Evolutionary conservation across 2,113 vertebrate genomes (phyloP).

Genomic region (Austrofundulus limnaeus): DNA sequence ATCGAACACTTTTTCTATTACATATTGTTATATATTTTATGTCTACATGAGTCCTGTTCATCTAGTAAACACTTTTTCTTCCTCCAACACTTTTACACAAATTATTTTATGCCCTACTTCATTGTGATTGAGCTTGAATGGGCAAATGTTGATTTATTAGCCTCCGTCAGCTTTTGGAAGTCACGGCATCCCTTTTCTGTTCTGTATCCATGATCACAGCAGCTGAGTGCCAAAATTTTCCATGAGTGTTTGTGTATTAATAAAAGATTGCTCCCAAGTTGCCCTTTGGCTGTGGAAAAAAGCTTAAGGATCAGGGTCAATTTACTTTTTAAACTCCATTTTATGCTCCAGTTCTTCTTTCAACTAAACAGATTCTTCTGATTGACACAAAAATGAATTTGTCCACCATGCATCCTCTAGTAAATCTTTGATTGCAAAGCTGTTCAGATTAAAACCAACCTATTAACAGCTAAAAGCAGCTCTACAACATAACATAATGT

Average conservation of each 20-base stretch:
- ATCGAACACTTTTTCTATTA: not conserved
- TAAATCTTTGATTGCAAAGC: not conserved
- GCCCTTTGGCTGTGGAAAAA: not conserved
- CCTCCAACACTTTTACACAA: not conserved
- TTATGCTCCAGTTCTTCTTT: constrained; percentile 7
- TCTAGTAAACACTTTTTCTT: not conserved
- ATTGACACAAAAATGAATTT: constrained; percentile 16
- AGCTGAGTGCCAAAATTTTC: constrained; percentile 11
- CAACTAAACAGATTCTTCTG: not conserved
- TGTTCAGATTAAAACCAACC: not conserved
- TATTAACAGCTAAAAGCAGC: not conserved
- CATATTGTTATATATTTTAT: constrained; percentile 16
- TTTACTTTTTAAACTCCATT: constrained; percentile 3
- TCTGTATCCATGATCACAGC: not conserved
- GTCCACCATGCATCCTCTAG: not conserved
- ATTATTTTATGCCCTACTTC: not conserved
- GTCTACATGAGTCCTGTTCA: constrained; percentile 9
- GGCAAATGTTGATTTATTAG: not conserved
- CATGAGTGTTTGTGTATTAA: not conserved
- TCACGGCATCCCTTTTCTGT: not conserved
- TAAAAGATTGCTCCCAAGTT: constrained; percentile 5
- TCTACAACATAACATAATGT: not conserved
- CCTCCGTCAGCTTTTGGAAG: not conserved
- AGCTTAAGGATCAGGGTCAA: not conserved
- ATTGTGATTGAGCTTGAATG: not conserved